A percentile compares a stretch with the other conserved stretches of the same genome.
These are phyloP conservation scores for Psittacara wagleri DNA, from an alignment of 2,113 vertebrate genomes.

Conservation along the genomic window DNA sequence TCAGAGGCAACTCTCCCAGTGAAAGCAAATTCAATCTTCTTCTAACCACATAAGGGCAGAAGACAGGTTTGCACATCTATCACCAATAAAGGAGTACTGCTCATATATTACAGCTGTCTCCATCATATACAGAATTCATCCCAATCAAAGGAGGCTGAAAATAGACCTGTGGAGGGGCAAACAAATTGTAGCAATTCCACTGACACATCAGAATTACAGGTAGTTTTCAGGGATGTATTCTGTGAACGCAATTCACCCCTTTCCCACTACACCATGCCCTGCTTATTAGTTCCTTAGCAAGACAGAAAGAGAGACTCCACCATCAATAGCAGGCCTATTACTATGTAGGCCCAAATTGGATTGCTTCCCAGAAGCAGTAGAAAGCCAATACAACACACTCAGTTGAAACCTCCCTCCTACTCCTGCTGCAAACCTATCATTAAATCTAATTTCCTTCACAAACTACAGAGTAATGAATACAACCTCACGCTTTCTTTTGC, in stretches of 20 bases:
- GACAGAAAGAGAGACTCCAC: neutral
- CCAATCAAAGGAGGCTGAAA: neutral
- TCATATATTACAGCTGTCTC: neutral
- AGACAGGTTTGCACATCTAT: neutral
- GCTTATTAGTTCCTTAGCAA: neutral
- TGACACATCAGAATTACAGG: neutral
- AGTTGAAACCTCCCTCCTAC: neutral
- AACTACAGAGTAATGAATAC: neutral
- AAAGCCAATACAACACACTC: conserved; percentile 1
- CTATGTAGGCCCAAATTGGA: neutral
- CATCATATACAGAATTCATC: neutral
- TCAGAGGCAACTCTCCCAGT: neutral
- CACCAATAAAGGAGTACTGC: neutral
- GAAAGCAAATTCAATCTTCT: neutral
- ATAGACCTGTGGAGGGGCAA: neutral
- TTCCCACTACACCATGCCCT: neutral
- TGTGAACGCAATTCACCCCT: neutral
- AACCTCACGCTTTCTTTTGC: neutral
- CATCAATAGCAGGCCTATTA: neutral
- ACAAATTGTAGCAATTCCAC: neutral
- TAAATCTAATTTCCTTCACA: conserved; percentile 27
- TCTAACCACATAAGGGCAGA: neutral
- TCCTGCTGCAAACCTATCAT: conserved; percentile 12
- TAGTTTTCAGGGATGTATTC: neutral
- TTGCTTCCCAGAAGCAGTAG: neutral